Percentiles rank a stretch among this genome's conserved stretches.
phyloP scores from a whole-genome alignment of 2,888 invertebrate species.

The Pterobdella sp. region DNA sequence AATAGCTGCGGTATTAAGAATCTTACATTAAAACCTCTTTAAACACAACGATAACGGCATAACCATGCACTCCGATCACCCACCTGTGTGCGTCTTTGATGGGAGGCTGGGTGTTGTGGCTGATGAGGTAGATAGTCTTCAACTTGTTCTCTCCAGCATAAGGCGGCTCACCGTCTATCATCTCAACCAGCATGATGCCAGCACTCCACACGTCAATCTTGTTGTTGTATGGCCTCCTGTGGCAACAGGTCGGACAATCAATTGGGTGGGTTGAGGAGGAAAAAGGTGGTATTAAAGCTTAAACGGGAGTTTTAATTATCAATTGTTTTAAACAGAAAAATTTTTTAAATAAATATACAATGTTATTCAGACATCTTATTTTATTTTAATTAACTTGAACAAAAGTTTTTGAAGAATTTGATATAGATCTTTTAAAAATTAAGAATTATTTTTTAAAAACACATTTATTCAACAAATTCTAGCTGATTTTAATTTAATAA shows the following conservation, averaged over 20 bases:
- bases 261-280: background rate
- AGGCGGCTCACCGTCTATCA: conserved; percentile 99
- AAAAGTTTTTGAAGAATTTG: too few species aligned
- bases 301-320: too few species aligned
- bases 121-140: conserved; percentile 55
- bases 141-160: conserved; percentile 96
- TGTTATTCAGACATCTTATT: too few species aligned
- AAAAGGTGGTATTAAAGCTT: background rate
- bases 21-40: background rate
- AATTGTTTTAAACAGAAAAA: too few species aligned
- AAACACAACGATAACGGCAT: background rate
- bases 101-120: conserved; percentile 69
- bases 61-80: background rate
- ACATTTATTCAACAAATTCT: too few species aligned
- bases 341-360: too few species aligned
- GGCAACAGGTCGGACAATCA: background rate
- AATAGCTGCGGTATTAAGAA: too few species aligned
- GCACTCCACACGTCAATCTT: conserved; percentile 94
- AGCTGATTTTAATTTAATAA: too few species aligned
- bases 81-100: conserved; percentile 75
- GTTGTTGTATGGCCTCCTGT: conserved; percentile 90
- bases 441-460: too few species aligned
- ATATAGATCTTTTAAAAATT: too few species aligned
- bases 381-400: too few species aligned
- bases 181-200: conserved; percentile 99